These are phyloP conservation scores for Mechanitis messenoides DNA, from an alignment of 2,888 invertebrate species.

Conservation along the genomic window DNA sequence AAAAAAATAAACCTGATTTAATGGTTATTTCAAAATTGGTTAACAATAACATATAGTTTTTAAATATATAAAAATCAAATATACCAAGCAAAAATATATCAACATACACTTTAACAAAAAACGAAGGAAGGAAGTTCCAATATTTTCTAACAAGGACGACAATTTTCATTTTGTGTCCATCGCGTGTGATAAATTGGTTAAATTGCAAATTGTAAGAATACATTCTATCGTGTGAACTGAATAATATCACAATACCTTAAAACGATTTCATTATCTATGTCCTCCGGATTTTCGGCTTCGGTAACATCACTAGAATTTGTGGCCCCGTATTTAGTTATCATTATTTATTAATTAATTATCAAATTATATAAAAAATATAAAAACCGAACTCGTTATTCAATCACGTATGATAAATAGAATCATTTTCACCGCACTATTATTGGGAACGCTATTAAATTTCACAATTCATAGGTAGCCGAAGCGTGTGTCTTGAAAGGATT, in stretches of 20 bases:
- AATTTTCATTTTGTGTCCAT: slow-evolving; percentile 43
- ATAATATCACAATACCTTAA: slow-evolving; percentile 47
- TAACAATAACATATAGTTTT: too few relatives aligned
- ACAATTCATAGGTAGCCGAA: slow-evolving; percentile 32
- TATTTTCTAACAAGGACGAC: slow-evolving; percentile 34
- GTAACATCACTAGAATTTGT: slow-evolving; percentile 48
- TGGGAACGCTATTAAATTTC: slow-evolving; percentile 25
- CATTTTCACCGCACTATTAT: slow-evolving; percentile 27
- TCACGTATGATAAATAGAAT: slow-evolving; percentile 12
- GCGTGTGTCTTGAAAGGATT: slow-evolving; percentile 58
- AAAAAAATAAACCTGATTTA: too few relatives aligned
- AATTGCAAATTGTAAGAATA: slow-evolving; percentile 40
- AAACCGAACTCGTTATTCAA: slow-evolving; percentile 4
- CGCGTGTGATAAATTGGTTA: slow-evolving; percentile 48
- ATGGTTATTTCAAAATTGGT: too few relatives aligned
- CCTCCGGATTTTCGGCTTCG: slow-evolving; percentile 42
- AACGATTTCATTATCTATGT: slow-evolving; percentile 43
- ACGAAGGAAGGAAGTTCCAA: slow-evolving; percentile 32
- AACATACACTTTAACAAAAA: not conserved
- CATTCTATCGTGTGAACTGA: slow-evolving; percentile 10
- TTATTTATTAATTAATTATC: slow-evolving; percentile 12
- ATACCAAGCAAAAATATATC: not conserved
- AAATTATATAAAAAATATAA: not conserved
- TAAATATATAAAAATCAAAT: too few relatives aligned
- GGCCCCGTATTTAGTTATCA: slow-evolving; percentile 57